Evolutionary conservation across 2,888 invertebrate species (phyloP).

Genomic region (Melieria crassipennis): DNA sequence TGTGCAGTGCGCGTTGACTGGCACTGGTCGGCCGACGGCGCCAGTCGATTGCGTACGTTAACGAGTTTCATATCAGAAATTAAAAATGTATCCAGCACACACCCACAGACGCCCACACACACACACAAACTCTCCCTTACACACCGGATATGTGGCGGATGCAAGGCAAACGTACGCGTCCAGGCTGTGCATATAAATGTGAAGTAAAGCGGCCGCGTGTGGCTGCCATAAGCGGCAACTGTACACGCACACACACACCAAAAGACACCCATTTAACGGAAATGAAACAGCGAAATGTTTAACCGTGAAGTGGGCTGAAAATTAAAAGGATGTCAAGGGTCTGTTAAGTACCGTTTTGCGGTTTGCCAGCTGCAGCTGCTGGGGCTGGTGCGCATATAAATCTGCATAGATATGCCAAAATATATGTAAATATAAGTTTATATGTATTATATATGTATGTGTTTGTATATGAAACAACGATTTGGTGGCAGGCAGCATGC

Average conservation of each 20-base stretch:
- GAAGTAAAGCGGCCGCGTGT: background rate
- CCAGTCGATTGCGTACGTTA: constrained; percentile 21
- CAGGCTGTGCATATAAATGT: background rate
- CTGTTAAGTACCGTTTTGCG: background rate
- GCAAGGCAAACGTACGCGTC: background rate
- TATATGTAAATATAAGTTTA: too few relatives aligned
- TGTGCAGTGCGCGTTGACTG: too few relatives aligned
- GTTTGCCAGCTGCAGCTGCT: too few relatives aligned
- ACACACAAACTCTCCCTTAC: background rate
- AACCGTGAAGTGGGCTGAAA: background rate
- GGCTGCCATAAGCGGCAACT: constrained; percentile 6
- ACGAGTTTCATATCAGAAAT: constrained; percentile 23
- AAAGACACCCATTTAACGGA: constrained; percentile 18
- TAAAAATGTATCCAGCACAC: constrained; percentile 12
- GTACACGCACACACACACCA: constrained; percentile 8
- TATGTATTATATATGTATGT: too few relatives aligned
- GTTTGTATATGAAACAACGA: too few relatives aligned
- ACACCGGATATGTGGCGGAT: background rate
- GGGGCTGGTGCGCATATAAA: too few relatives aligned
- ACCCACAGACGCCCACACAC: background rate
- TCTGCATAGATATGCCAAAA: too few relatives aligned
- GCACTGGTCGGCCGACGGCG: too few relatives aligned
- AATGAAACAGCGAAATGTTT: constrained; percentile 16
- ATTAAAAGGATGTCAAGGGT: constrained; percentile 24
- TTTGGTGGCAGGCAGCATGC: too few relatives aligned